Conservation (phyloP, 2,113 vertebrate genomes). For the Gavia stellata region DNA sequence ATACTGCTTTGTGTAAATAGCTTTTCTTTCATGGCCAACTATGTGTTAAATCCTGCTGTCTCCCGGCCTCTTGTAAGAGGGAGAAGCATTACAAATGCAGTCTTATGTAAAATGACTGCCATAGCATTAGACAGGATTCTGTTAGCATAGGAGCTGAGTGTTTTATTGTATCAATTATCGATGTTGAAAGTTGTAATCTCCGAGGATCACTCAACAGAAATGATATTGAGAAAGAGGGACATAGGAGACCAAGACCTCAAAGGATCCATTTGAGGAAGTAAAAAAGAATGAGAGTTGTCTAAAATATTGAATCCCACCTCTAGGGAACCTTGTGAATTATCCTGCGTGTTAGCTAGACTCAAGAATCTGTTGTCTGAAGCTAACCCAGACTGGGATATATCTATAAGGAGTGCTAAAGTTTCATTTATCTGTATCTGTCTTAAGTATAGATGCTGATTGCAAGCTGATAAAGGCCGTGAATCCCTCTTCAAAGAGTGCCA, state of each 20-base stretch:
- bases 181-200: not conserved
- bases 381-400: not conserved
- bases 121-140: not conserved
- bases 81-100: not conserved
- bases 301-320: not conserved
- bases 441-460: not conserved
- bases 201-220: not conserved
- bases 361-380: not conserved
- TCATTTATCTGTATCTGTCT: not conserved
- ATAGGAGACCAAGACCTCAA: not conserved
- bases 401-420: not conserved
- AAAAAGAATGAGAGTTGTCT: not conserved
- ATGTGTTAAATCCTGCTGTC: not conserved
- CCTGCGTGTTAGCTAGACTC: not conserved
- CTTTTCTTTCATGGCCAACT: not conserved
- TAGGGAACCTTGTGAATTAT: not conserved
- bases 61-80: not conserved
- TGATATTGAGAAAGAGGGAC: not conserved
- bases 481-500: not conserved
- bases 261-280: not conserved
- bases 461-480: not conserved
- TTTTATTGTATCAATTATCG: not conserved
- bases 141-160: not conserved
- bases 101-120: not conserved
- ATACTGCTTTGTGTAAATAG: not conserved